Evolutionary conservation across 1,140 invertebrate species (phyloP).

Genomic region (Sogatella furcifera): DNA sequence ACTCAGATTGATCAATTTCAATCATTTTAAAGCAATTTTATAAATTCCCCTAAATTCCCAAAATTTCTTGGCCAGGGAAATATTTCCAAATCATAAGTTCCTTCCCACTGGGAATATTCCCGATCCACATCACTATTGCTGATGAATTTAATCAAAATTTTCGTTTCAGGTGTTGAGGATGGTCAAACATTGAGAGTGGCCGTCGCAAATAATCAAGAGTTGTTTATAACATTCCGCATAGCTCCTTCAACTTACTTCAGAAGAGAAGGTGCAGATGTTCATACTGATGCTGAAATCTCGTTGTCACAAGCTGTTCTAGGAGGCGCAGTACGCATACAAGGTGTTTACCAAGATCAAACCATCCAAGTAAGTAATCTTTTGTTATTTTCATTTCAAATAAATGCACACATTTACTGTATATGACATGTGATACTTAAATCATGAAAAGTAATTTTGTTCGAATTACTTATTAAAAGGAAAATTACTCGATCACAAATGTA

Average conservation of each 20-base stretch:
- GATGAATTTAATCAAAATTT: neutral
- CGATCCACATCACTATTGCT: too few species aligned
- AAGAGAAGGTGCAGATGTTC: slow-evolving; percentile 87
- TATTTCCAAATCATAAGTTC: too few species aligned
- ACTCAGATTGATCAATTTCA: too few species aligned
- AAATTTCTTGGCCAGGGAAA: too few species aligned
- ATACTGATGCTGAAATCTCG: slow-evolving; percentile 77
- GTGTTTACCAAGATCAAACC: slow-evolving; percentile 89
- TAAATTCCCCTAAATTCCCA: too few species aligned
- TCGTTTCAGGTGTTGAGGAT: slow-evolving; percentile 67
- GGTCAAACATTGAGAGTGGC: slow-evolving; percentile 91
- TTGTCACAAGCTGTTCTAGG: slow-evolving; percentile 88
- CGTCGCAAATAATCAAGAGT: slow-evolving; percentile 73
- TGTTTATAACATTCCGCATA: slow-evolving; percentile 90
- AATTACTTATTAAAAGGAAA: too few species aligned
- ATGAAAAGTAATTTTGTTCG: too few species aligned
- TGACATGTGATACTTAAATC: too few species aligned
- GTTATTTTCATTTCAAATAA: neutral
- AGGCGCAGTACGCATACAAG: slow-evolving; percentile 81
- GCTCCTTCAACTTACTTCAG: slow-evolving; percentile 83
- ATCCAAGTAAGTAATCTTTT: slow-evolving; percentile 47
- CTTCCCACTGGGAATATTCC: too few species aligned
- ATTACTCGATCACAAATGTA: too few species aligned
- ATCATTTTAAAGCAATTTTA: too few species aligned
- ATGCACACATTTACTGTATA: too few species aligned